phyloP scores from a whole-genome alignment of 2,888 invertebrate species.

The Bellardia pandia region DNA sequence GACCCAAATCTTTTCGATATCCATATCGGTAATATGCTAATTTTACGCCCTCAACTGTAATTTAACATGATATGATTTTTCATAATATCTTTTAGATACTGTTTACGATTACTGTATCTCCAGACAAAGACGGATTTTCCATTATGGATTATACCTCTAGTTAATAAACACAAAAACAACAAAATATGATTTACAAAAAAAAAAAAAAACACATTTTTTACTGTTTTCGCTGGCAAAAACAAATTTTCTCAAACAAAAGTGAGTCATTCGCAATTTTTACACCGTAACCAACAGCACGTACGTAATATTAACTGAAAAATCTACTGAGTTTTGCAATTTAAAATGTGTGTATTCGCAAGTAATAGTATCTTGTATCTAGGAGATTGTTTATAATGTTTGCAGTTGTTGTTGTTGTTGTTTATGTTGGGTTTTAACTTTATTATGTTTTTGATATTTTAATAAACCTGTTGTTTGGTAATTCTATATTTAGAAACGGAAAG shows the following conservation, averaged over 20 bases:
- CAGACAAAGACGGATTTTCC: conserved; percentile 56
- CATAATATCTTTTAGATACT: conserved; percentile 55
- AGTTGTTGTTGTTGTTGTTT: conserved; percentile 24
- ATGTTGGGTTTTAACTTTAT: conserved; percentile 31
- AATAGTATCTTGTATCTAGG: conserved; percentile 44
- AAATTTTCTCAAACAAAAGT: conserved; percentile 59
- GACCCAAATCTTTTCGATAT: too few relatives aligned
- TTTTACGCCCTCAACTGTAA: conserved; percentile 28
- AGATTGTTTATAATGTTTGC: conserved; percentile 41
- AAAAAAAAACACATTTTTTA: not conserved
- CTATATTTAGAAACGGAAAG: conserved; percentile 58
- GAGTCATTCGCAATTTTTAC: conserved; percentile 46
- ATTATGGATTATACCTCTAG: conserved; percentile 40
- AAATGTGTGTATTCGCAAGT: conserved; percentile 21
- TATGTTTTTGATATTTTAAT: conserved; percentile 32
- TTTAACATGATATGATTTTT: conserved; percentile 41
- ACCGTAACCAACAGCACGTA: not conserved
- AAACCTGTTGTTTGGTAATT: conserved; percentile 59
- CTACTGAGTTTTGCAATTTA: conserved; percentile 20
- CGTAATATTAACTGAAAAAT: conserved; percentile 30
- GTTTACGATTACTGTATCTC: conserved; percentile 34
- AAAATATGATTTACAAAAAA: not conserved
- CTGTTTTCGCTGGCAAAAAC: conserved; percentile 3
- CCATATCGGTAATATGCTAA: not conserved
- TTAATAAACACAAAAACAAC: not conserved